Percentiles rank a stretch among this genome's conserved stretches.
phyloP scores from a whole-genome alignment of 1,140 invertebrate genomes.

The Trichogramma pretiosum region DNA sequence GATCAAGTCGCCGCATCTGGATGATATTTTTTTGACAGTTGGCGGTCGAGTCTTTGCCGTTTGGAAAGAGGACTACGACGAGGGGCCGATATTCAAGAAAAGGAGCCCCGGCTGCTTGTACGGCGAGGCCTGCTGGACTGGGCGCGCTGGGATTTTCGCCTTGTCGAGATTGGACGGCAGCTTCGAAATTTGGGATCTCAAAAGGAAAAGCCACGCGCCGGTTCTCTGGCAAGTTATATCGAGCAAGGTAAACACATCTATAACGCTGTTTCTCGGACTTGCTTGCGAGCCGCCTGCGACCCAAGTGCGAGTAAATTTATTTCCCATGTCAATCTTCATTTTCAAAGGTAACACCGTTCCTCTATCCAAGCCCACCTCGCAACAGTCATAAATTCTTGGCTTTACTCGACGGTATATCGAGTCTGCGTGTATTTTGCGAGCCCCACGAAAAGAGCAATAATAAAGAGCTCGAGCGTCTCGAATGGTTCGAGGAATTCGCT shows the following conservation, averaged over 20 bases:
- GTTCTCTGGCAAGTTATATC: slow-evolving; percentile 25
- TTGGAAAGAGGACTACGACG: slow-evolving; percentile 47
- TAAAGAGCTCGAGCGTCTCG: slow-evolving; percentile 21
- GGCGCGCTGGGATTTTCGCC: slow-evolving; percentile 42
- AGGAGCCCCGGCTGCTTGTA: slow-evolving; percentile 40
- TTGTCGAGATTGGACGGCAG: slow-evolving; percentile 44
- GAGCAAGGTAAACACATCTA: slow-evolving; percentile 8
- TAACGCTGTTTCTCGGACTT: too few species aligned
- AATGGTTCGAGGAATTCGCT: slow-evolving; percentile 34
- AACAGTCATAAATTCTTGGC: neutral
- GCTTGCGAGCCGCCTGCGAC: too few species aligned
- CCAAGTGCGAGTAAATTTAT: neutral
- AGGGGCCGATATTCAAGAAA: slow-evolving; percentile 48
- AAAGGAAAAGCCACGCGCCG: slow-evolving; percentile 23
- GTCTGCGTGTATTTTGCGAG: slow-evolving; percentile 24
- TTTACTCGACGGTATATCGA: slow-evolving; percentile 7
- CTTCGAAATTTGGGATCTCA: slow-evolving; percentile 50
- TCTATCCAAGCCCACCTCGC: neutral
- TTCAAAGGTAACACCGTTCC: neutral
- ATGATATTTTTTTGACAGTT: slow-evolving; percentile 50
- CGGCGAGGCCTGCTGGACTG: slow-evolving; percentile 45
- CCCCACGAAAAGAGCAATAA: neutral
- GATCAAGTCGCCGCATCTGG: slow-evolving; percentile 46
- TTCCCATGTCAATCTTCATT: neutral
- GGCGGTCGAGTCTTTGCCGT: slow-evolving; percentile 52